Evolutionary conservation across 2,797 vertebrate species (phyloP).

Genomic region (Salmo trutta): DNA sequence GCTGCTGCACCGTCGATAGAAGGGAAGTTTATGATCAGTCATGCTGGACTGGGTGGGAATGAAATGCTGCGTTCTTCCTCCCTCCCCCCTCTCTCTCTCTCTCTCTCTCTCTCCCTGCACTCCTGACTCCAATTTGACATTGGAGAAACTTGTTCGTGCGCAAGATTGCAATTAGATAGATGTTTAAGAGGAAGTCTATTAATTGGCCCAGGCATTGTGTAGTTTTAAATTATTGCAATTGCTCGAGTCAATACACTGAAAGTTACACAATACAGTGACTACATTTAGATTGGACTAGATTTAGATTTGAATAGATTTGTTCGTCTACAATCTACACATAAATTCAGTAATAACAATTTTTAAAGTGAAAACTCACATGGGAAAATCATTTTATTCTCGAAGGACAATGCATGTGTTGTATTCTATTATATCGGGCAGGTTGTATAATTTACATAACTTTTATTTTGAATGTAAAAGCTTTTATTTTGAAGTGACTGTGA

Average conservation of each 20-base stretch:
- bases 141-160: background rate
- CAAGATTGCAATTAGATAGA: background rate
- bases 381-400: background rate
- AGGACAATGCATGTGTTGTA: background rate
- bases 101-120: background rate
- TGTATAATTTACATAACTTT: background rate
- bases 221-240: slow-evolving; percentile 1
- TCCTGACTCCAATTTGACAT: background rate
- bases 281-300: background rate
- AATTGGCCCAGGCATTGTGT: background rate
- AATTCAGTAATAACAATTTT: background rate
- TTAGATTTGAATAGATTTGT: background rate
- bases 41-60: background rate
- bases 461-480: background rate
- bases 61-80: background rate
- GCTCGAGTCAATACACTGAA: background rate
- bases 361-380: background rate
- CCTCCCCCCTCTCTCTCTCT: background rate
- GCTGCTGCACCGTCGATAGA: background rate
- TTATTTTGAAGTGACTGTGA: background rate
- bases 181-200: background rate
- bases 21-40: slow-evolving; percentile 2
- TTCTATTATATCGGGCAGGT: background rate
- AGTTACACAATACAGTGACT: background rate
- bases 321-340: background rate